Evolutionary conservation across 1,140 invertebrate species (phyloP).

Genomic region (Branchinecta lindahli): DNA sequence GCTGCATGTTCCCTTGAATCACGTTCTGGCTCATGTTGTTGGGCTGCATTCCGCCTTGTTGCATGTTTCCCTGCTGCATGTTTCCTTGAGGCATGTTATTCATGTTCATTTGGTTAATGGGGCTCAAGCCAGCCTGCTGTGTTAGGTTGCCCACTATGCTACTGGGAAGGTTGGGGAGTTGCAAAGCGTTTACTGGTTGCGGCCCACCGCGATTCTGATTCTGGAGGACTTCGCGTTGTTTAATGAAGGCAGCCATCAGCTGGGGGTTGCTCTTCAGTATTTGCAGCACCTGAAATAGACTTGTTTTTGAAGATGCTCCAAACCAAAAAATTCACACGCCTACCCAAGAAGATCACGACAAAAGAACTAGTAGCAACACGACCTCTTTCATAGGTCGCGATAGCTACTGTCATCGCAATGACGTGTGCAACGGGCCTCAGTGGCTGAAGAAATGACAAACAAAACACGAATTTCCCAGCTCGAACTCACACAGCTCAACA

Average conservation of each 20-base stretch:
- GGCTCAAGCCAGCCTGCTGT: constrained; percentile 28
- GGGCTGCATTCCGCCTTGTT: constrained; percentile 32
- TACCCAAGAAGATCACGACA: neutral
- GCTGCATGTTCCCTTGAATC: constrained; percentile 30
- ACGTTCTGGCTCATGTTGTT: constrained; percentile 37
- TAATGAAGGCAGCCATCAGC: constrained; percentile 91
- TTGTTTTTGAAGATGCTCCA: neutral
- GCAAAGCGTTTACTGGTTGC: constrained; percentile 17
- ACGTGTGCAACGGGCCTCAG: too few relatives aligned
- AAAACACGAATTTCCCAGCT: too few relatives aligned
- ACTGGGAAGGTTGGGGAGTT: constrained; percentile 16
- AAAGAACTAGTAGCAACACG: too few relatives aligned
- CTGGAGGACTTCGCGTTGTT: constrained; percentile 53
- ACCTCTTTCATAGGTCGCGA: too few relatives aligned
- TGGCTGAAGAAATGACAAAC: too few relatives aligned
- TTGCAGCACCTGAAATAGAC: constrained; percentile 45
- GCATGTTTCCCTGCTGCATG: constrained; percentile 31
- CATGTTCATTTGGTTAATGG: constrained; percentile 23
- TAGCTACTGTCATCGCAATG: too few relatives aligned
- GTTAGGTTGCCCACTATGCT: constrained; percentile 26
- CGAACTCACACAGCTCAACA: too few relatives aligned
- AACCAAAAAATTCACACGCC: neutral
- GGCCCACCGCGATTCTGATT: constrained; percentile 26
- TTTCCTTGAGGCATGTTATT: constrained; percentile 31
- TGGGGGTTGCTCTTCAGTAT: constrained; percentile 89